A percentile compares a stretch with the other conserved stretches of the same genome.
Conservation (phyloP, 2,888 invertebrate genomes). For the Temnothorax ravouxi region DNA sequence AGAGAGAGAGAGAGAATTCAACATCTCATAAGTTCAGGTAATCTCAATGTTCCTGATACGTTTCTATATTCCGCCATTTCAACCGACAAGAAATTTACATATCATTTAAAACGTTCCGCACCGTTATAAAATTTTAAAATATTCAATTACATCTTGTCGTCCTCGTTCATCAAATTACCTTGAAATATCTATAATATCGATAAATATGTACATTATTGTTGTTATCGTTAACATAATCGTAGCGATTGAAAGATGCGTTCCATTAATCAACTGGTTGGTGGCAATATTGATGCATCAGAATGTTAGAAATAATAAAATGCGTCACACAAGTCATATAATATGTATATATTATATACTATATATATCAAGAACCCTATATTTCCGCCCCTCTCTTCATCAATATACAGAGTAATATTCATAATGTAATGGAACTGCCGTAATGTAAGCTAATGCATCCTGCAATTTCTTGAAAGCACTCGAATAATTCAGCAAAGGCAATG, state of each 20-base stretch:
- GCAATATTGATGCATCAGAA: constrained; percentile 61
- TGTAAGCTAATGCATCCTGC: constrained; percentile 78
- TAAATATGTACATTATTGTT: constrained; percentile 19
- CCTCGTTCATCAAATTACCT: constrained; percentile 14
- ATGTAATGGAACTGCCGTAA: constrained; percentile 77
- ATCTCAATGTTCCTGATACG: constrained; percentile 54
- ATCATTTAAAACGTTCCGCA: constrained; percentile 26
- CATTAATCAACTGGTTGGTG: constrained; percentile 21
- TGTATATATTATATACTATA: constrained; percentile 2
- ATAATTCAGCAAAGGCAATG: constrained; percentile 74
- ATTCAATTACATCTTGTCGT: constrained; percentile 7
- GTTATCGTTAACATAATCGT: constrained; percentile 40
- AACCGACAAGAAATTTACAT: constrained; percentile 24
- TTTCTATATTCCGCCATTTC: constrained; percentile 13
- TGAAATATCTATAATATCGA: constrained; percentile 19
- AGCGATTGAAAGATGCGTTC: constrained; percentile 16
- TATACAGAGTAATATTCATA: constrained; percentile 77
- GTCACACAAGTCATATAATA: constrained; percentile 1
- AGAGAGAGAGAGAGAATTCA: constrained; percentile 13
- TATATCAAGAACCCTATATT: constrained; percentile 37
- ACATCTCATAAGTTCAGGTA: constrained; percentile 56
- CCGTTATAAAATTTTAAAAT: constrained; percentile 16
- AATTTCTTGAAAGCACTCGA: constrained; percentile 78
- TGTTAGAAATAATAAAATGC: constrained; percentile 73
- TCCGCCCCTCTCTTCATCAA: constrained; percentile 67